These are phyloP conservation scores for Oryzias dopingdopingensis DNA, from an alignment of 2,797 vertebrate species.

Conservation along the genomic window DNA sequence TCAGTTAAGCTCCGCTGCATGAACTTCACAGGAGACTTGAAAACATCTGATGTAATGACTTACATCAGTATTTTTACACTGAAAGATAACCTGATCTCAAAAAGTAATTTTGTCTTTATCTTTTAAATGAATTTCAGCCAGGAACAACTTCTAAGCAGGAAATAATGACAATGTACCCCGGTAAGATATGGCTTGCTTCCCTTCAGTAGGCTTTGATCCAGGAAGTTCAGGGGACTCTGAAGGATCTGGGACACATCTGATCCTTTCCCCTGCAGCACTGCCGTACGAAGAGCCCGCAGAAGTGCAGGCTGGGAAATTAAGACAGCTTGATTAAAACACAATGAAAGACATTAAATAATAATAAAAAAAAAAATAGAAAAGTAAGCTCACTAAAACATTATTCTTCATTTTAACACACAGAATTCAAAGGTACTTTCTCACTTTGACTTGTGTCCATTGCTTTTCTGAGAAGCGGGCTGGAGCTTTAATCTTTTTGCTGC, in stretches of 20 bases:
- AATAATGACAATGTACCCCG: constrained; percentile 72
- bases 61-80: constrained; percentile 5
- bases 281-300: constrained; percentile 75
- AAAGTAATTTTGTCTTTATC: constrained; percentile 2
- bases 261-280: constrained; percentile 82
- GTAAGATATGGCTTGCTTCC: constrained; percentile 73
- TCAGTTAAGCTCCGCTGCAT: constrained; percentile 19
- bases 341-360: too few species aligned
- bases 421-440: too few species aligned
- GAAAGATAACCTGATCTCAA: constrained; percentile 2
- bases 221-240: constrained; percentile 68
- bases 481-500: constrained; percentile 16
- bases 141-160: background rate
- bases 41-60: constrained; percentile 33
- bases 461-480: constrained; percentile 1
- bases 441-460: constrained; percentile 1
- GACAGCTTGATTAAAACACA: background rate
- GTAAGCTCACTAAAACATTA: too few species aligned
- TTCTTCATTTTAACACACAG: too few species aligned
- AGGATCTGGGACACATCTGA: constrained; percentile 72
- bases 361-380: too few species aligned
- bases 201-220: constrained; percentile 81
- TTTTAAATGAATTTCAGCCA: background rate
- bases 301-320: constrained; percentile 76
- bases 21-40: constrained; percentile 25